Conservation (phyloP, 2,797 vertebrate genomes). For the Propithecus deckenii region DNA sequence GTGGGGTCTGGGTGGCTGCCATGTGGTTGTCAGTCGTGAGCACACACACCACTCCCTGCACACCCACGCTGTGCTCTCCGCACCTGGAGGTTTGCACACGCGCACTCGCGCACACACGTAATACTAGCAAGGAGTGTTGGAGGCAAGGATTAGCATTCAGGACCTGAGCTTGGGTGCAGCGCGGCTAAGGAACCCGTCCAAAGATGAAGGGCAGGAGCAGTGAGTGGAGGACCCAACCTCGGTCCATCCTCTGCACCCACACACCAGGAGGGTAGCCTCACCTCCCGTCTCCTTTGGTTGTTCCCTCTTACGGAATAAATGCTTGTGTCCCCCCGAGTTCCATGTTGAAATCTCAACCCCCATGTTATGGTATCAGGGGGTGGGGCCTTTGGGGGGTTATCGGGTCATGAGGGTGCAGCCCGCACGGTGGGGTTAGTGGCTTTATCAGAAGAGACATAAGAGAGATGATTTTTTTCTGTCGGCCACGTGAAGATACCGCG, state of each 20-base stretch:
- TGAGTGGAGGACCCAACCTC: background rate
- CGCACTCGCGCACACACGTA: fast-evolving
- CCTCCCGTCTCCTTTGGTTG: background rate
- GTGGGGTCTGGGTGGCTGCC: background rate
- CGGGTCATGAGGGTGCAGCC: background rate
- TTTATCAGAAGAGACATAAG: background rate
- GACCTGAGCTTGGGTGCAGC: background rate
- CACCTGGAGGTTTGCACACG: too few relatives aligned
- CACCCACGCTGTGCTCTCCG: fast-evolving
- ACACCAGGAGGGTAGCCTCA: background rate
- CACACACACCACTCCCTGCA: background rate
- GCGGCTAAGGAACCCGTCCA: fast-evolving
- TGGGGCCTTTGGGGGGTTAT: background rate
- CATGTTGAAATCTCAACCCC: background rate
- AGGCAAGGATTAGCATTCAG: background rate
- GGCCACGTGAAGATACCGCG: background rate
- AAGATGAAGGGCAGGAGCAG: background rate
- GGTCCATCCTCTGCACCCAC: background rate
- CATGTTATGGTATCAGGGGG: background rate
- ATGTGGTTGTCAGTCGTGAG: background rate
- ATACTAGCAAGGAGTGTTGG: background rate
- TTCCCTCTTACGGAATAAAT: background rate
- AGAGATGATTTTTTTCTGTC: background rate
- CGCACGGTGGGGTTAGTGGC: background rate
- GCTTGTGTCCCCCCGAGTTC: background rate